Evolutionary conservation across 2,797 vertebrate genomes (phyloP).

Genomic region (Hylomyscus alleni): DNA sequence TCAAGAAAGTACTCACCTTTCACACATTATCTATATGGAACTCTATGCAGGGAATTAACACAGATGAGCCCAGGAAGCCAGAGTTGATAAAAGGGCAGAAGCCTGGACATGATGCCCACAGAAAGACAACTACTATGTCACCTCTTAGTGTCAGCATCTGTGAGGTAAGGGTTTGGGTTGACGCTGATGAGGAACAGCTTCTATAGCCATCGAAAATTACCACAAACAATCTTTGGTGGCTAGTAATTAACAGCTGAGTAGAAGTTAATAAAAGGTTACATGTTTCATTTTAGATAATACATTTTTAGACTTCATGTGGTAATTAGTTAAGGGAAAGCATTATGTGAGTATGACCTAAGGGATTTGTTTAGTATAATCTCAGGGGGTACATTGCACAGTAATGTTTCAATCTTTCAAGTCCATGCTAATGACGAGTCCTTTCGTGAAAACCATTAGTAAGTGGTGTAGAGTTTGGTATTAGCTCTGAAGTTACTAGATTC

Average conservation of each 20-base stretch:
- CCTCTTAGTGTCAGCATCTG: neutral
- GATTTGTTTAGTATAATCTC: neutral
- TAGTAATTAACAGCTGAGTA: neutral
- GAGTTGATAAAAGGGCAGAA: neutral
- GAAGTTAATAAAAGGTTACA: neutral
- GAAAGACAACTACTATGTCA: neutral
- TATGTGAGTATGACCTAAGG: no score
- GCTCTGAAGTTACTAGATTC: neutral
- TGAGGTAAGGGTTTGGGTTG: neutral
- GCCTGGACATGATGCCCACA: no score
- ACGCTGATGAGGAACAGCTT: neutral
- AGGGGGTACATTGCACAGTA: neutral
- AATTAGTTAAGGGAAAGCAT: neutral
- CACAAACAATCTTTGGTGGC: neutral
- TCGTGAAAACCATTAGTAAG: neutral
- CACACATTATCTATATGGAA: neutral
- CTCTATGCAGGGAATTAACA: neutral
- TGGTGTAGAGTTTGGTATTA: neutral
- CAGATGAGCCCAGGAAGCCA: accelerated
- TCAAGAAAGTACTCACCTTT: neutral
- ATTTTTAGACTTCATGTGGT: no score
- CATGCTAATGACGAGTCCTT: neutral
- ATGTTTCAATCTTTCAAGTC: neutral
- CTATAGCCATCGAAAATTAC: neutral
- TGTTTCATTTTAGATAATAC: neutral